Evolutionary conservation across 2,888 invertebrate species (phyloP).

Genomic region (Selenia dentaria): DNA sequence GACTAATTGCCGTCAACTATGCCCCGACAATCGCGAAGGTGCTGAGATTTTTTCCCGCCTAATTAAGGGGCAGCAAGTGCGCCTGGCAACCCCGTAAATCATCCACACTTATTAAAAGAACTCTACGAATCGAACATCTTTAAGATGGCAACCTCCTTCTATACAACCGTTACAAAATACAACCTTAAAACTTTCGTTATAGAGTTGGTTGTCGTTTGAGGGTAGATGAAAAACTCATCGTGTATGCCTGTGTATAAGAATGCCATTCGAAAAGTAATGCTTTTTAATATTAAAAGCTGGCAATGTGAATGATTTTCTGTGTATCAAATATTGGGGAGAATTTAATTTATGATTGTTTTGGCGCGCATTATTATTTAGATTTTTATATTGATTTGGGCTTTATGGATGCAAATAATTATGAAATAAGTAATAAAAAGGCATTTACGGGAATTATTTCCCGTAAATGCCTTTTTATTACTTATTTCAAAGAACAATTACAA

Average conservation of each 20-base stretch:
- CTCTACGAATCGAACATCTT: constrained; percentile 73
- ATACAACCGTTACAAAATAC: constrained; percentile 1
- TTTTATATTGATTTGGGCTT: constrained; percentile 20
- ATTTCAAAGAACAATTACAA: no score
- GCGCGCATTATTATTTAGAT: background rate
- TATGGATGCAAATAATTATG: no score
- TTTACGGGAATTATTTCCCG: no score
- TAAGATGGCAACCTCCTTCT: constrained; percentile 60
- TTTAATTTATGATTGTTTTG: constrained; percentile 51
- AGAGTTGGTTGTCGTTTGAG: constrained; percentile 28
- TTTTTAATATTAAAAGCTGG: constrained; percentile 50
- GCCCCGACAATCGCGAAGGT: constrained; percentile 40
- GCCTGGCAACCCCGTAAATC: constrained; percentile 78
- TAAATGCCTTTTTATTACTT: no score
- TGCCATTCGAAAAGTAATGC: constrained; percentile 52
- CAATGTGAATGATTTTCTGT: constrained; percentile 45
- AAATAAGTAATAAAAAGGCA: no score
- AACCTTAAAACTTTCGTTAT: constrained; percentile 15
- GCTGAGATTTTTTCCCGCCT: constrained; percentile 66
- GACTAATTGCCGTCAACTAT: constrained; percentile 42
- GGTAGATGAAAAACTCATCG: constrained; percentile 8
- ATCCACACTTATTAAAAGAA: constrained; percentile 80
- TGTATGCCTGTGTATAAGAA: constrained; percentile 38
- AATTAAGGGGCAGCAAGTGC: constrained; percentile 72
- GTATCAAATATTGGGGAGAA: constrained; percentile 59